Evolutionary conservation across 2,113 vertebrate species (phyloP).

Genomic region (Nestor notabilis): DNA sequence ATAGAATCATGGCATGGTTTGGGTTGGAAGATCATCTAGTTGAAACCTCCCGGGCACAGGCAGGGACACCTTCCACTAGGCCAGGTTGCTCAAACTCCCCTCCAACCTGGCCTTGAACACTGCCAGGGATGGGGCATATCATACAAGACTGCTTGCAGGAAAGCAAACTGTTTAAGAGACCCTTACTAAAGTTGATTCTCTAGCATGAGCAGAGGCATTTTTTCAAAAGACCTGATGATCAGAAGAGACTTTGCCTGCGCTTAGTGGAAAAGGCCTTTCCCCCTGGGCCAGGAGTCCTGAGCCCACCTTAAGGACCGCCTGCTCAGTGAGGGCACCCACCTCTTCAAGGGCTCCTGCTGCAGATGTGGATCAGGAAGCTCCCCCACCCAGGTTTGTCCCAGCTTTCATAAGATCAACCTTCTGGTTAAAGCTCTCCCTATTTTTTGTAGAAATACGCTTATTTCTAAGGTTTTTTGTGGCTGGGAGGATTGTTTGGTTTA

Average conservation of each 20-base stretch:
- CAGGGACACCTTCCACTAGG: background rate
- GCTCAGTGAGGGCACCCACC: background rate
- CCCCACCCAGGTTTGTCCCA: background rate
- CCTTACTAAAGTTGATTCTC: accelerated
- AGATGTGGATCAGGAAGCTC: accelerated
- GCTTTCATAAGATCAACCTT: background rate
- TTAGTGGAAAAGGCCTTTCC: background rate
- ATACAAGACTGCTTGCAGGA: background rate
- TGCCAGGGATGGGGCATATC: background rate
- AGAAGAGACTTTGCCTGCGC: background rate
- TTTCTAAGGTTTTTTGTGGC: accelerated
- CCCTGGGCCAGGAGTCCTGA: no score
- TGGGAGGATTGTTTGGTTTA: accelerated
- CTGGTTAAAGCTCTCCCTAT: no score
- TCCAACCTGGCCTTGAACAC: background rate
- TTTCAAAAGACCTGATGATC: background rate
- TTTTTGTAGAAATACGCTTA: background rate
- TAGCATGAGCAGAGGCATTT: accelerated
- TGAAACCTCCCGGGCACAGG: background rate
- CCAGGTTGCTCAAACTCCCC: background rate
- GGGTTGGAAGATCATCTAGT: background rate
- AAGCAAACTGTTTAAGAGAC: no score
- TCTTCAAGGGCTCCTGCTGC: background rate
- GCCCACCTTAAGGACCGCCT: accelerated
- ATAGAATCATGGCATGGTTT: background rate